Evolutionary conservation across 2,113 vertebrate species (phyloP).

Genomic region (Geococcyx californianus): DNA sequence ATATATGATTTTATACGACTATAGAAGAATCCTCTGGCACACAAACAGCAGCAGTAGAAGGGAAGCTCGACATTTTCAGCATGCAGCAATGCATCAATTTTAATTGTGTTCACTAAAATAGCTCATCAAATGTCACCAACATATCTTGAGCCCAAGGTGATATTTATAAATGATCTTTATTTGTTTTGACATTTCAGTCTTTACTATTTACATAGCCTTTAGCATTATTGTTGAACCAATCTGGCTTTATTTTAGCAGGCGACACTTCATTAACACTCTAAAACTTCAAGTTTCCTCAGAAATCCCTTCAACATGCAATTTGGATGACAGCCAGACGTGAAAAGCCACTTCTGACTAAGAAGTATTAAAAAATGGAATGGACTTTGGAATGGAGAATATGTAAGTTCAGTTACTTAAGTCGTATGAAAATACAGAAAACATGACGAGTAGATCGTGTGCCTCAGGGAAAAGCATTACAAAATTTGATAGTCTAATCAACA

Average conservation of each 20-base stretch:
- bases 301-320: background rate
- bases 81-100: background rate
- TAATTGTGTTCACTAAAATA: background rate
- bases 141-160: background rate
- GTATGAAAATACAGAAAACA: background rate
- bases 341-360: background rate
- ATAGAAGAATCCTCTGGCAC: background rate
- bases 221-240: background rate
- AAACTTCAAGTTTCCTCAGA: background rate
- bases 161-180: background rate
- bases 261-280: background rate
- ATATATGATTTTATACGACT: background rate
- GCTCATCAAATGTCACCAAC: background rate
- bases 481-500: background rate
- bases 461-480: background rate
- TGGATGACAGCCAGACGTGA: slow-evolving; percentile 13
- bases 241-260: background rate
- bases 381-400: background rate
- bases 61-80: background rate
- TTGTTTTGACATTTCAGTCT: background rate
- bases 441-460: background rate
- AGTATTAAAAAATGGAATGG: background rate
- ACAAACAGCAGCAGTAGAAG: background rate
- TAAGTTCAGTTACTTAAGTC: background rate
- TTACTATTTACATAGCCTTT: background rate